Percentiles rank a stretch among this genome's conserved stretches.
Evolutionary conservation across 2,888 invertebrate species (phyloP).

Genomic region (Tetanocera ferruginea): DNA sequence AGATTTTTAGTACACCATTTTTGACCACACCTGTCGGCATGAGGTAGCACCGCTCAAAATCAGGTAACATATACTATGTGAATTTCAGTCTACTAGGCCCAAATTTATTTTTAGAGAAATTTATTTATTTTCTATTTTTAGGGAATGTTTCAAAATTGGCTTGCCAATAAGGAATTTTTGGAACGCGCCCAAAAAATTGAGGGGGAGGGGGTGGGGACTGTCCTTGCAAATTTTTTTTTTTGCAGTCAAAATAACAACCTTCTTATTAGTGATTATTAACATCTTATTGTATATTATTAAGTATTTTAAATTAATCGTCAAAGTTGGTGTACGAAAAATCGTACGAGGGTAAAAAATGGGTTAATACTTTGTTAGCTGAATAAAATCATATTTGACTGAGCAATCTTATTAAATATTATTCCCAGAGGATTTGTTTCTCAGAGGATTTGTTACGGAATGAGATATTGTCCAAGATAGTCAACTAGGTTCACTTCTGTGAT

Average conservation of each 20-base stretch:
- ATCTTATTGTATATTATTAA: not conserved
- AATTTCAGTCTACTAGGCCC: not conserved
- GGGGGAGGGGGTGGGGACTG: no score
- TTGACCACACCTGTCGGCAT: no score
- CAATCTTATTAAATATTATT: no score
- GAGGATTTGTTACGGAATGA: no score
- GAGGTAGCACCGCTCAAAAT: no score
- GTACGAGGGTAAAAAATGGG: not conserved
- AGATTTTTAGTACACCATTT: no score
- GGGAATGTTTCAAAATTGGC: not conserved
- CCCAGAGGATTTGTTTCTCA: no score
- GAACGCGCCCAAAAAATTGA: not conserved
- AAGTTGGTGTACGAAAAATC: not conserved
- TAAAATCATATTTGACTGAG: no score
- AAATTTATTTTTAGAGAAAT: not conserved
- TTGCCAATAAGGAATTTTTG: not conserved
- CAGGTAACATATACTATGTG: no score
- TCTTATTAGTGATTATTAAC: not conserved
- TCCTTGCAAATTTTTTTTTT: not conserved
- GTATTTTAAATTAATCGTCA: not conserved
- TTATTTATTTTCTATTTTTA: slow-evolving; percentile 1
- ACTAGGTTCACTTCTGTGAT: no score
- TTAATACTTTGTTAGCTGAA: no score
- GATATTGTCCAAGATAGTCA: no score
- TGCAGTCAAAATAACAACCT: not conserved